A percentile compares a stretch with the other conserved stretches of the same genome.
phyloP scores from a whole-genome alignment of 2,888 invertebrate species.

The Sphecodes monilicornis region DNA sequence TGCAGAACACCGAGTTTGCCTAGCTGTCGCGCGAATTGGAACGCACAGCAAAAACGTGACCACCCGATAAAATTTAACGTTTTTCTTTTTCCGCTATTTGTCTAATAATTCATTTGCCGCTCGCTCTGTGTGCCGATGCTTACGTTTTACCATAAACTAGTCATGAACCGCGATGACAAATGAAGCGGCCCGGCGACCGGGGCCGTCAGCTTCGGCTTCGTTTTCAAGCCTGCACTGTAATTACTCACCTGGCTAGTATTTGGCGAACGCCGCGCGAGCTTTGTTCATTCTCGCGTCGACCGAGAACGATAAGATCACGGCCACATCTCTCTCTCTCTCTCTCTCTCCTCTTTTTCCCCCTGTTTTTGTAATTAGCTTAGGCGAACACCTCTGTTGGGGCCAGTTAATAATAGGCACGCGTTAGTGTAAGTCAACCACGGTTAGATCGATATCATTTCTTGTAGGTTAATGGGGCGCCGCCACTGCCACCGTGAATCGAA shows the following conservation, averaged over 20 bases:
- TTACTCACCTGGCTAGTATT: slow-evolving; percentile 39
- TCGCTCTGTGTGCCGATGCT: slow-evolving; percentile 42
- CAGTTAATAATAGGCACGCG: slow-evolving; percentile 54
- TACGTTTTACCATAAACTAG: slow-evolving; percentile 27
- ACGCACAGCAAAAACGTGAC: background rate
- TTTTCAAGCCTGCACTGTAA: slow-evolving; percentile 34
- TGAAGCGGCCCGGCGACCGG: slow-evolving; percentile 18
- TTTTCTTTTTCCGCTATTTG: slow-evolving; percentile 26
- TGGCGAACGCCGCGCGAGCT: slow-evolving; percentile 36
- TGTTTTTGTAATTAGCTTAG: slow-evolving; percentile 52
- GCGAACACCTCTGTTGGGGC: slow-evolving; percentile 29
- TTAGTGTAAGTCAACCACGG: slow-evolving; percentile 55
- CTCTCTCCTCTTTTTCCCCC: background rate
- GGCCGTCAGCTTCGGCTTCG: slow-evolving; percentile 48
- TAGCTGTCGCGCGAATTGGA: background rate
- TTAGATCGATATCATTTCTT: slow-evolving; percentile 64
- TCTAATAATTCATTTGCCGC: slow-evolving; percentile 53
- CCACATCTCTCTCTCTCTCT: background rate
- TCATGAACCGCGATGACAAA: slow-evolving; percentile 51
- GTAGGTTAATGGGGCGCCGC: slow-evolving; percentile 58
- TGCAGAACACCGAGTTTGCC: background rate
- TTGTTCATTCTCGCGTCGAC: slow-evolving; percentile 42
- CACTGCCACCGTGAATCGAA: slow-evolving; percentile 35
- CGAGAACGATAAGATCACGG: slow-evolving; percentile 36
- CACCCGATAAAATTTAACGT: slow-evolving; percentile 7